Evolutionary conservation across 2,888 invertebrate species (phyloP), one percentile per base, ranked within the genome.

Genomic region (Vanessa cardui): DNA sequence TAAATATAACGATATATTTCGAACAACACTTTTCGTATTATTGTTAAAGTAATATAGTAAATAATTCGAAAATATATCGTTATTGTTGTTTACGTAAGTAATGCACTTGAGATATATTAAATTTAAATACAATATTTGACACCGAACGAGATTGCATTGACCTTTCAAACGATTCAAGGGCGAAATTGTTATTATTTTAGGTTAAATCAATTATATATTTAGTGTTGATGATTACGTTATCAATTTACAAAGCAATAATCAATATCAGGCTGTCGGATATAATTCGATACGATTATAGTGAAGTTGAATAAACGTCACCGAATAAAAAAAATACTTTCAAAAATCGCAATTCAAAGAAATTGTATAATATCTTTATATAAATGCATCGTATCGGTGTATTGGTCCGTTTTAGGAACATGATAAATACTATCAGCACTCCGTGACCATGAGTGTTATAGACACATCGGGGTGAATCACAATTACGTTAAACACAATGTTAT

Each of bases 371-470:
- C n/a, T n/a, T n/a, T 7, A 16, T 54, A n/a, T 6, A 31, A 16
- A 16, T 31, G 6, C n/a, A 49, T 49, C 2, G 8, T n/a, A 16
- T 54, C 15, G 52, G 56, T 56, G 18, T 18, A 26, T 56, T 26
- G 39, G 4, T 56, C 56, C 33, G 18, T 56, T 18, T 33, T 46
- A 63, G 63, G 46, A 63, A 56, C 21, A n/a, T 12, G 60, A 61
- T 56, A 60, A 47, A 61, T 15, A 46, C 61, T 61, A 66, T 66
- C 61, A 56, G 8, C 56, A 21, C 61, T 49, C 66, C 61, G 33
- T 66, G 61, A 66, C 66, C 61, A 47, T 66, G 66, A 66, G 31
- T 56, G 44, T 26, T 18, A 58, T 20, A 52, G 31, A 59, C 58
- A 45, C 50, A 50, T 26, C 7, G 21, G 39, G 39, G 20, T 62